A percentile compares a stretch with the other conserved stretches of the same genome.
Conservation (phyloP, 2,888 invertebrate species). For the Harmothoe impar region DNA sequence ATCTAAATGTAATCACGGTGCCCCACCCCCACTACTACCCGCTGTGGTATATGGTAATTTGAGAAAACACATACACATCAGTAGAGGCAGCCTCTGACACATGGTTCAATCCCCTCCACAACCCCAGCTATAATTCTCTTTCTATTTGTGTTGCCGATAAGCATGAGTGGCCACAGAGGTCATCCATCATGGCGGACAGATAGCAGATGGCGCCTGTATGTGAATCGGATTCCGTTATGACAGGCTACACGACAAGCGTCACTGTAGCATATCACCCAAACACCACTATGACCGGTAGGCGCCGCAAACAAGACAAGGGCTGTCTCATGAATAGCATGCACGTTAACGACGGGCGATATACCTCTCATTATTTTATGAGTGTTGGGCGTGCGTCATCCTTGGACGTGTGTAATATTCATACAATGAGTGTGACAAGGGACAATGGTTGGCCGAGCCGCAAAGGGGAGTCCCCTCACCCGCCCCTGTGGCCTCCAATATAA, state of each 20-base stretch:
- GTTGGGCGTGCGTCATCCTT: not conserved
- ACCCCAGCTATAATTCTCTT: not conserved
- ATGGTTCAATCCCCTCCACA: not conserved
- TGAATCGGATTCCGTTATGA: not conserved
- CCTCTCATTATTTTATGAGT: conserved; percentile 19
- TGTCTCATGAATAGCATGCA: not conserved
- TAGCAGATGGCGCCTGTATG: not conserved
- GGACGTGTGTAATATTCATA: conserved; percentile 6
- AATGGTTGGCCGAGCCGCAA: not conserved
- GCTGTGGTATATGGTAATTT: too few relatives aligned
- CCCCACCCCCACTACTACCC: too few relatives aligned
- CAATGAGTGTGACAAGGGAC: not conserved
- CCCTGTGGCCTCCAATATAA: not conserved
- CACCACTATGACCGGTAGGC: not conserved
- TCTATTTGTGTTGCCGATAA: not conserved
- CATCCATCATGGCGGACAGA: conserved; percentile 15
- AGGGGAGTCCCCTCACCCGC: not conserved
- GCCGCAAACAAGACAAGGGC: not conserved
- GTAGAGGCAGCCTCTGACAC: not conserved
- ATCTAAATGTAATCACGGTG: too few relatives aligned
- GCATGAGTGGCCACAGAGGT: not conserved
- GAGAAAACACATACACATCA: too few relatives aligned
- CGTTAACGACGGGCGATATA: not conserved
- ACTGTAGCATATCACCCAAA: not conserved
- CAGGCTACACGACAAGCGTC: not conserved